phyloP scores from a whole-genome alignment of 2,797 vertebrate species.

The Sus cebifrons region DNA sequence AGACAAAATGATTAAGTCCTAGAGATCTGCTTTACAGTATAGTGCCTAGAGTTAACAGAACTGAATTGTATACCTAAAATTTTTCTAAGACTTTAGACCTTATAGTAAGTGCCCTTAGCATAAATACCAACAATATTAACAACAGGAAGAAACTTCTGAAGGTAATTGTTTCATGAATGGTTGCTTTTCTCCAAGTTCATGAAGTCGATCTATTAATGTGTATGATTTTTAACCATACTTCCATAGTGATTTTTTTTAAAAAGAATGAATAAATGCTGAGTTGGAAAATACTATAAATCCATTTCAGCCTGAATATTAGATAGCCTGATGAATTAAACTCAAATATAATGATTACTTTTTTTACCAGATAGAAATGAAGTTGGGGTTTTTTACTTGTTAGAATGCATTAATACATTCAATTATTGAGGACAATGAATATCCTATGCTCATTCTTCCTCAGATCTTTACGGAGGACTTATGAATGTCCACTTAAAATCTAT shows the following conservation, averaged over 20 bases:
- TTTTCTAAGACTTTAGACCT: not conserved
- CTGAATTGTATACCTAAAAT: not conserved
- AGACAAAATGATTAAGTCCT: not conserved
- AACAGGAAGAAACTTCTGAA: not conserved
- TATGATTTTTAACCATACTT: not conserved
- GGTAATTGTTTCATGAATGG: not conserved
- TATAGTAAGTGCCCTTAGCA: not conserved
- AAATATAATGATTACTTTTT: not conserved
- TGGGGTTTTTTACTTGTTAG: not conserved
- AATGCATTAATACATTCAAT: constrained; percentile 6
- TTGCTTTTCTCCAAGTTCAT: not conserved
- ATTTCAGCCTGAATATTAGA: not conserved
- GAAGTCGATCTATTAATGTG: not conserved
- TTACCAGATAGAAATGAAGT: not conserved
- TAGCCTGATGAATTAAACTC: not conserved
- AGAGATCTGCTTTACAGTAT: not conserved
- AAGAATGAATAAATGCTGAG: not conserved
- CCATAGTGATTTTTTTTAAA: not conserved
- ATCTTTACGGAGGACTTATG: not conserved
- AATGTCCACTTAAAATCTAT: not conserved
- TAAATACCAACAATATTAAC: not conserved
- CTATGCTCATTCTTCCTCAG: not conserved
- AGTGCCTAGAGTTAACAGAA: not conserved
- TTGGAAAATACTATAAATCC: not conserved
- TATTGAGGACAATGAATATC: not conserved